A percentile compares a stretch with the other conserved stretches of the same genome.
Evolutionary conservation across 2,113 vertebrate genomes (phyloP).

Genomic region (Vidua macroura): DNA sequence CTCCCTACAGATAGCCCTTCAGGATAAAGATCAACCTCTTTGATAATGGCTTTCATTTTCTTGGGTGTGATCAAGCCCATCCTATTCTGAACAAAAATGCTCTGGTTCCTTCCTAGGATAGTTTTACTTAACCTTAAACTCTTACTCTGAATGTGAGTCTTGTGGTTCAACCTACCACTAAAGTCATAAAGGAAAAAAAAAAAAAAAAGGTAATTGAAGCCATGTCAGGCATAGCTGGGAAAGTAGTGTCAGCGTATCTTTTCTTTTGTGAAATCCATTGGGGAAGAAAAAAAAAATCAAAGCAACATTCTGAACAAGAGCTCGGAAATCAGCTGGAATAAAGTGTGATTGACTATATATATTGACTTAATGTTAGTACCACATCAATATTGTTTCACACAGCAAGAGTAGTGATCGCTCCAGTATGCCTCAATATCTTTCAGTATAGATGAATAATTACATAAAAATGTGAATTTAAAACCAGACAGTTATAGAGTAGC

Average conservation of each 20-base stretch:
- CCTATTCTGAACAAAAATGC: background rate
- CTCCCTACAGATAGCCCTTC: background rate
- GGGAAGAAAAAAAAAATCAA: background rate
- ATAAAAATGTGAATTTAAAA: background rate
- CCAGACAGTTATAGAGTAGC: background rate
- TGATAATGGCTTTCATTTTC: background rate
- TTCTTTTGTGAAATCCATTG: background rate
- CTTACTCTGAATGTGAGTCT: background rate
- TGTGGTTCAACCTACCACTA: background rate
- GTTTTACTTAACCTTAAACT: background rate
- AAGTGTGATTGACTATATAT: background rate
- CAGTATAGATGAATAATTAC: background rate
- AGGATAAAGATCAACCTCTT: background rate
- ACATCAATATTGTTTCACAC: background rate
- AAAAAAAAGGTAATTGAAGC: background rate
- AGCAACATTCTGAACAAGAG: background rate
- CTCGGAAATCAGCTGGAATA: background rate
- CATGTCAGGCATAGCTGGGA: background rate
- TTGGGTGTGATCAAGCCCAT: background rate
- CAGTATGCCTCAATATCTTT: background rate
- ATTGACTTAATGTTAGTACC: background rate
- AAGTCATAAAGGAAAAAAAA: background rate
- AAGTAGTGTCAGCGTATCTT: background rate
- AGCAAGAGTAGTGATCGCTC: background rate
- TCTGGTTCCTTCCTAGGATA: background rate